Percentiles rank a stretch among this genome's conserved stretches.
These are phyloP conservation scores for Odontamblyopus rebecca DNA, from an alignment of 2,797 vertebrate species.

Conservation along the genomic window DNA sequence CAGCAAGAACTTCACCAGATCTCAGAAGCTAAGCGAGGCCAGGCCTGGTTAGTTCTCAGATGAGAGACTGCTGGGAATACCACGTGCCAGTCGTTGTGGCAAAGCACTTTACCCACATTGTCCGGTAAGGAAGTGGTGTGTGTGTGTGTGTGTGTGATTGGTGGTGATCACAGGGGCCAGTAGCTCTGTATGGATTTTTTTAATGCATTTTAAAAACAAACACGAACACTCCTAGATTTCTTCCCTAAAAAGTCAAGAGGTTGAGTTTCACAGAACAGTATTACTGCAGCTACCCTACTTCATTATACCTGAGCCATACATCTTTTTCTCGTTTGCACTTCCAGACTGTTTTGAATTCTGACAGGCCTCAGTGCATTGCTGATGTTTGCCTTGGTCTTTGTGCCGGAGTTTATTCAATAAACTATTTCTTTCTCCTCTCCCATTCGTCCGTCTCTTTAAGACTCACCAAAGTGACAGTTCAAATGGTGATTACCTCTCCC, in stretches of 20 bases:
- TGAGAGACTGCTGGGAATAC: no score
- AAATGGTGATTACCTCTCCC: conserved; percentile 2
- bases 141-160: no score
- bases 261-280: neutral
- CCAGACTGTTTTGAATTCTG: neutral
- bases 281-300: neutral
- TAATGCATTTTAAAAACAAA: neutral
- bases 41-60: no score
- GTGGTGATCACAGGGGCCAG: no score
- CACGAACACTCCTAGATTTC: neutral
- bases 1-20: neutral
- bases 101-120: no score
- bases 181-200: no score
- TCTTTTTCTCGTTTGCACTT: neutral
- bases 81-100: no score
- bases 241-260: neutral
- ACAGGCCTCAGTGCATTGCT: neutral
- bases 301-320: neutral
- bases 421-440: neutral
- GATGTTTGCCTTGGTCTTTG: neutral
- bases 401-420: neutral
- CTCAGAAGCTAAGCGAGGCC: no score
- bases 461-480: neutral
- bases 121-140: no score
- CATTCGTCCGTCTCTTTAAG: neutral